Percentiles rank a stretch among this genome's conserved stretches.
Evolutionary conservation across 2,888 invertebrate species (phyloP).

Genomic region (Scotopteryx bipunctaria): DNA sequence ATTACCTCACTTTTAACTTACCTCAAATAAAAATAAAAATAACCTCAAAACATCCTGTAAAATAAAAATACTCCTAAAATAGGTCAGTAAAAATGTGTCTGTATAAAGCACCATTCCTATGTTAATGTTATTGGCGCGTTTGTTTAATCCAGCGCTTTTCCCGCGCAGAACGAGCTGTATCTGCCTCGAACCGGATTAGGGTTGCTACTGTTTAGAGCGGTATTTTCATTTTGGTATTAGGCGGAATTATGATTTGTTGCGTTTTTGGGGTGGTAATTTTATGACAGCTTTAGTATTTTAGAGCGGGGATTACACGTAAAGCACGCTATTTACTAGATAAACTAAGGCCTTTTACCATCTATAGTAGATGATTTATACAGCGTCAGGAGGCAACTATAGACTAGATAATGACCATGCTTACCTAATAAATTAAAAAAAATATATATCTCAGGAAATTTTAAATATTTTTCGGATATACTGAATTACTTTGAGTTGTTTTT

Average conservation of each 20-base stretch:
- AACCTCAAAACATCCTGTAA: conserved; percentile 46
- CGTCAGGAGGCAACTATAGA: no score
- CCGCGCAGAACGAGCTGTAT: conserved; percentile 69
- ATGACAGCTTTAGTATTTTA: conserved; percentile 8
- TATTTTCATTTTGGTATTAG: conserved; percentile 35
- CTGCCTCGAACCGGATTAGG: conserved; percentile 74
- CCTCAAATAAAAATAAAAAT: conserved; percentile 14
- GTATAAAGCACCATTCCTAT: conserved; percentile 70
- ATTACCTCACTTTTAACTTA: background rate
- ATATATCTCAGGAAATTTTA: no score
- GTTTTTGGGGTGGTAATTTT: conserved; percentile 29
- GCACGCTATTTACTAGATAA: no score
- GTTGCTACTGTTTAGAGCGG: conserved; percentile 55
- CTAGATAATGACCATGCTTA: no score
- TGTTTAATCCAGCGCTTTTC: conserved; percentile 73
- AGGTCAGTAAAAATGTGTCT: conserved; percentile 72
- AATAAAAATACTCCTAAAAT: conserved; percentile 53
- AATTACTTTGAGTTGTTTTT: no score
- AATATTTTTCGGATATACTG: no score
- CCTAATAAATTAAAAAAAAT: no score
- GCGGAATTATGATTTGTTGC: conserved; percentile 35
- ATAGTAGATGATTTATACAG: no score
- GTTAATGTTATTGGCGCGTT: conserved; percentile 77
- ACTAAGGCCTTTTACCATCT: no score
- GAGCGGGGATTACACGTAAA: conserved; percentile 3